phyloP scores from a whole-genome alignment of 2,113 vertebrate species.

The Zootoca vivipara region DNA sequence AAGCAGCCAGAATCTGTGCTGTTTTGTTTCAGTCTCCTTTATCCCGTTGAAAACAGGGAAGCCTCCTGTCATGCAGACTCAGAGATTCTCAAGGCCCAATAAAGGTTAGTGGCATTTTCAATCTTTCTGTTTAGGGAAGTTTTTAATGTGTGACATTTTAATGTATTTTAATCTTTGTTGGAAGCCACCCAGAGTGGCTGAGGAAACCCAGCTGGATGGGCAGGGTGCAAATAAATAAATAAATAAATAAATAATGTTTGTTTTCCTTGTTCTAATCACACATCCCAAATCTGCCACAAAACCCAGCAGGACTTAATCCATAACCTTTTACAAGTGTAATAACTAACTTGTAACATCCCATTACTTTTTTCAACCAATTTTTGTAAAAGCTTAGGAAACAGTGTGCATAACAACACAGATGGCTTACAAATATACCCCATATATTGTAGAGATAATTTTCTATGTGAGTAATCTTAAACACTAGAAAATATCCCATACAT shows the following conservation, averaged over 20 bases:
- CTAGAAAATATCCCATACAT: not conserved
- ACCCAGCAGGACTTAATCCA: conserved; percentile 78
- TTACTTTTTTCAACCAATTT: conserved; percentile 72
- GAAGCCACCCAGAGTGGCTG: too few relatives aligned
- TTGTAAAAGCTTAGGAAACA: conserved; percentile 65
- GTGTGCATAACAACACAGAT: conserved; percentile 59
- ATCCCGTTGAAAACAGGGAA: conserved; percentile 77
- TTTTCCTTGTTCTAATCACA: conserved; percentile 80
- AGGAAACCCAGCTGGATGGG: too few relatives aligned
- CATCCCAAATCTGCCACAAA: conserved; percentile 70
- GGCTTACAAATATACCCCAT: not conserved
- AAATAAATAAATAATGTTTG: too few relatives aligned
- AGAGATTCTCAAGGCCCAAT: conserved; percentile 70
- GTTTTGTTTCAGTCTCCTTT: conserved; percentile 78
- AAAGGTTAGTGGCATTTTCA: conserved; percentile 81
- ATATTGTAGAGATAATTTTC: not conserved
- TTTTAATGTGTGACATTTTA: too few relatives aligned
- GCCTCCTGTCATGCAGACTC: conserved; percentile 75
- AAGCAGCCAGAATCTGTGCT: conserved; percentile 74
- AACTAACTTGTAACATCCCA: conserved; percentile 71
- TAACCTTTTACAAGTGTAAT: conserved; percentile 79
- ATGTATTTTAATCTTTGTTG: too few relatives aligned
- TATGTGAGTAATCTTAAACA: not conserved
- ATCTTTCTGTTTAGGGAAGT: too few relatives aligned
- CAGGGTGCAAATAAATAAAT: too few relatives aligned